phyloP scores from a whole-genome alignment of 2,113 vertebrate species.

The Rhinoptilus africanus region DNA sequence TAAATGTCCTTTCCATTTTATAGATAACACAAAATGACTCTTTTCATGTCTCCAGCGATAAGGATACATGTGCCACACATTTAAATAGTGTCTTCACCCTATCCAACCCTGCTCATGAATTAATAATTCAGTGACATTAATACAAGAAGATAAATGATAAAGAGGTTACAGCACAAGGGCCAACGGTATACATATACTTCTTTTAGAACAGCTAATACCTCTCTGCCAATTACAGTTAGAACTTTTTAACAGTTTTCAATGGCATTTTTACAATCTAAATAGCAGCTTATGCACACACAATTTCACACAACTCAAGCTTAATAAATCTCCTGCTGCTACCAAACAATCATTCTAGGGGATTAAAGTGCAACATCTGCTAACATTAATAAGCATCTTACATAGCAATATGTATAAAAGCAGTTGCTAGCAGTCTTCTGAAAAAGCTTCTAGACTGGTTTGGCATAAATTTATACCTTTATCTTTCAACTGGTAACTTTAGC shows the following conservation, averaged over 20 bases:
- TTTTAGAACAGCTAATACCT: conserved; percentile 83
- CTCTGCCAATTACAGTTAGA: conserved; percentile 86
- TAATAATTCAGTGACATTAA: conserved; percentile 96
- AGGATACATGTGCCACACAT: conserved; percentile 85
- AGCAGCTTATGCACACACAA: conserved; percentile 79
- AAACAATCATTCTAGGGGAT: conserved; percentile 80
- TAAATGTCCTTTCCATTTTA: conserved; percentile 92
- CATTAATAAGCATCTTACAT: conserved; percentile 78
- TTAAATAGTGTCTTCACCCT: conserved; percentile 86
- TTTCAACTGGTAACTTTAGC: conserved; percentile 44
- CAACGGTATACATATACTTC: conserved; percentile 82
- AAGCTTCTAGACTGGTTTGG: conserved; percentile 60
- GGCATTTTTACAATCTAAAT: conserved; percentile 79
- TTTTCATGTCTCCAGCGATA: conserved; percentile 91
- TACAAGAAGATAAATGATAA: conserved; percentile 93
- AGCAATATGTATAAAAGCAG: conserved; percentile 69
- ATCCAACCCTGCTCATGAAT: conserved; percentile 81
- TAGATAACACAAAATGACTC: conserved; percentile 94
- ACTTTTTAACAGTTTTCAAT: conserved; percentile 81
- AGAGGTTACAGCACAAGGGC: conserved; percentile 82
- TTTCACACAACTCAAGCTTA: conserved; percentile 82
- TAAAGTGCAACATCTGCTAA: conserved; percentile 79
- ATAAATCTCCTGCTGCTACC: conserved; percentile 82
- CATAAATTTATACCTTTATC: conserved; percentile 63
- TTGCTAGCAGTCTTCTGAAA: conserved; percentile 65